Percentiles rank a stretch among this genome's conserved stretches.
Evolutionary conservation across 2,888 invertebrate genomes (phyloP).

Genomic region (Alloplasta piceator): DNA sequence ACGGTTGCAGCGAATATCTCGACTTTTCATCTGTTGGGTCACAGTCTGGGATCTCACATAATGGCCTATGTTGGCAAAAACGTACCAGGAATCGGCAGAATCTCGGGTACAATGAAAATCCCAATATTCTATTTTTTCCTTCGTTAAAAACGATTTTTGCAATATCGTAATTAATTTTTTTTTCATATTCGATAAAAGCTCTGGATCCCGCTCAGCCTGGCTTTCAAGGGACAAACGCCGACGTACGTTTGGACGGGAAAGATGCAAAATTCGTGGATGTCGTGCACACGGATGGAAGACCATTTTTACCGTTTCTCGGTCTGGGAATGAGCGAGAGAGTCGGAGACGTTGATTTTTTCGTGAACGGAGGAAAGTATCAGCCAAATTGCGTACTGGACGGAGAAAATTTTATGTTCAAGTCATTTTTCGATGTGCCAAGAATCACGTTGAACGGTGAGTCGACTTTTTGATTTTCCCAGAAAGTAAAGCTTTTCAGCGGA

Average conservation of each 20-base stretch:
- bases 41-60: slow-evolving; percentile 80
- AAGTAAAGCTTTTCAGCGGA: no score
- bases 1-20: slow-evolving; percentile 64
- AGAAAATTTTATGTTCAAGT: slow-evolving; percentile 67
- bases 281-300: slow-evolving; percentile 81
- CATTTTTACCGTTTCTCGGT: slow-evolving; percentile 76
- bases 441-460: slow-evolving; percentile 74
- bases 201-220: slow-evolving; percentile 82
- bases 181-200: slow-evolving; percentile 69
- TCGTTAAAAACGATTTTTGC: slow-evolving; percentile 4
- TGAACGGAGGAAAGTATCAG: slow-evolving; percentile 83
- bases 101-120: slow-evolving; percentile 83
- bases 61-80: slow-evolving; percentile 77
- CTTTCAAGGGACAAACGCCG: slow-evolving; percentile 79
- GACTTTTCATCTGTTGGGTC: slow-evolving; percentile 77
- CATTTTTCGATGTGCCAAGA: slow-evolving; percentile 72
- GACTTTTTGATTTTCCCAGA: no score
- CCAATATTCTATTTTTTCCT: background rate
- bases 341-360: slow-evolving; percentile 83
- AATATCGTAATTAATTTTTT: background rate
- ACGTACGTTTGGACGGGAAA: slow-evolving; percentile 77
- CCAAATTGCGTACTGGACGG: slow-evolving; percentile 81
- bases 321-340: slow-evolving; percentile 77
- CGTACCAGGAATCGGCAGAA: slow-evolving; percentile 79
- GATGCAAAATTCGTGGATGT: slow-evolving; percentile 82